Conservation (phyloP, 1,140 invertebrate genomes). For the Bicyclus anynana region DNA sequence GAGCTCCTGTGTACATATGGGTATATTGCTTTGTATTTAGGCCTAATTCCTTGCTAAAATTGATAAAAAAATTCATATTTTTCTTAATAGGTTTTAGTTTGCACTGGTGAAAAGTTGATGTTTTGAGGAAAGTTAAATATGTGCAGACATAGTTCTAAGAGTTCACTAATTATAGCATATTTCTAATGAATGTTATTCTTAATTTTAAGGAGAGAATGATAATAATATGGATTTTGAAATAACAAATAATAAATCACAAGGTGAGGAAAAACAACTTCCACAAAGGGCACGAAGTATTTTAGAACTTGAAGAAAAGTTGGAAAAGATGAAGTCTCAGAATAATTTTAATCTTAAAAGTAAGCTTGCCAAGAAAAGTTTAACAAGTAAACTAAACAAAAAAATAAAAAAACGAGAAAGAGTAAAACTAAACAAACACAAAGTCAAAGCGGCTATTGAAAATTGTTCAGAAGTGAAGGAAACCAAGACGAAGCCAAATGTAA, state of each 20-base stretch:
- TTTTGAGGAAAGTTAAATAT: no score
- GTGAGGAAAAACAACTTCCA: constrained; percentile 36
- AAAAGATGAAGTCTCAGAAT: constrained; percentile 63
- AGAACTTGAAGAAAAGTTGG: constrained; percentile 61
- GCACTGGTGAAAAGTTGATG: no score
- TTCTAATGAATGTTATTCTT: no score
- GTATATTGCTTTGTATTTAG: no score
- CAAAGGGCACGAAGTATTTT: constrained; percentile 52
- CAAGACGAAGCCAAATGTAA: constrained; percentile 37
- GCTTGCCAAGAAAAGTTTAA: constrained; percentile 63
- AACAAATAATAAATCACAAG: constrained; percentile 28
- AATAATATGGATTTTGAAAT: constrained; percentile 55
- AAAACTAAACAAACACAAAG: constrained; percentile 44
- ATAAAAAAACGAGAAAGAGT: constrained; percentile 58
- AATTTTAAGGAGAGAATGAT: constrained; percentile 45
- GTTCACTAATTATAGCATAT: no score
- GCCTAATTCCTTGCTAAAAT: no score
- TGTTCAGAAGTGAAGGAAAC: constrained; percentile 19
- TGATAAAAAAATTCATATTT: no score
- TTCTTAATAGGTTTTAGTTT: no score
- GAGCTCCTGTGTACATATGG: no score
- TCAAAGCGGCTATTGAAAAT: constrained; percentile 33
- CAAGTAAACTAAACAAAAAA: constrained; percentile 65
- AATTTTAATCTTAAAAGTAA: constrained; percentile 66
- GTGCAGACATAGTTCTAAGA: no score